These are phyloP conservation scores for Cryptomyrus ogoouensis DNA, from an alignment of 2,113 vertebrate genomes.

Conservation along the genomic window DNA sequence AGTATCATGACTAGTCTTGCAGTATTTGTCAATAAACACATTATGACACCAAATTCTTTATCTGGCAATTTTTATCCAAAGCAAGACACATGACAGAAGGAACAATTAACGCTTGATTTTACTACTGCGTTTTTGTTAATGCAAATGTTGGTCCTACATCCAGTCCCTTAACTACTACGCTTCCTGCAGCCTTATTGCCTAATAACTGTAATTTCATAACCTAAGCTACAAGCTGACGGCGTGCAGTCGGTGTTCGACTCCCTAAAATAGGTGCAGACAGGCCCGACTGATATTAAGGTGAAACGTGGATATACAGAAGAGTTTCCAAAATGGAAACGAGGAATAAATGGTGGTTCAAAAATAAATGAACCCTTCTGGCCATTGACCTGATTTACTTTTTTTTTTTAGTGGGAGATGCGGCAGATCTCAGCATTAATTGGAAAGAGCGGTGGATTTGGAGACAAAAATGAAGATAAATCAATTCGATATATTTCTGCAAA, in stretches of 20 bases:
- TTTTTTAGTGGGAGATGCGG: slow-evolving; percentile 29
- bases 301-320: not conserved
- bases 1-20: not conserved
- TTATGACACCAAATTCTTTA: not conserved
- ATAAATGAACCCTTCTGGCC: slow-evolving; percentile 50
- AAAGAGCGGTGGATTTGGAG: slow-evolving; percentile 49
- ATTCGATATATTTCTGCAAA: slow-evolving; percentile 40
- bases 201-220: not conserved
- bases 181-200: not conserved
- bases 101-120: not conserved
- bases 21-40: not conserved
- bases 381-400: slow-evolving; percentile 45
- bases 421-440: slow-evolving; percentile 57
- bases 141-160: not conserved
- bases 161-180: slow-evolving; percentile 2
- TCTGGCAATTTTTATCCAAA: not conserved
- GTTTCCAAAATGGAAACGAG: slow-evolving; percentile 1
- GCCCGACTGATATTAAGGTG: not conserved
- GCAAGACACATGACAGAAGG: not conserved
- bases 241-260: not conserved
- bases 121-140: not conserved
- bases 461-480: slow-evolving; percentile 16
- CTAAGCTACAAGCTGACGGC: not conserved
- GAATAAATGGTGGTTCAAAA: slow-evolving; percentile 15
- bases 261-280: not conserved